These are phyloP conservation scores for Calyptommatus sinebrachiatus DNA, from an alignment of 2,113 vertebrate genomes.

Conservation along the genomic window DNA sequence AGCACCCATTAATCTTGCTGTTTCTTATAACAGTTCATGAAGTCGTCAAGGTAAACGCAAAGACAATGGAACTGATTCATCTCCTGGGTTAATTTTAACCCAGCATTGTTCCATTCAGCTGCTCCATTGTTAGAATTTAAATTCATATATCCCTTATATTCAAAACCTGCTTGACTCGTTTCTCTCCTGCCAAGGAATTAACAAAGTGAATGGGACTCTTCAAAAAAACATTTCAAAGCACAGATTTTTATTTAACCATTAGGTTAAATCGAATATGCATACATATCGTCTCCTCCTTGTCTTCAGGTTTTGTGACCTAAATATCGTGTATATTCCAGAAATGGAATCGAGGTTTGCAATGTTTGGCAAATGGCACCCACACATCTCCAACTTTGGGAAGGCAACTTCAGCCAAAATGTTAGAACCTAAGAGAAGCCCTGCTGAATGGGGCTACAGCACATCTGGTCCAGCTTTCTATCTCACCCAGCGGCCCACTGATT, in stretches of 20 bases:
- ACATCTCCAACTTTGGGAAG: background rate
- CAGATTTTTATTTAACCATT: background rate
- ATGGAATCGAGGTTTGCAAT: background rate
- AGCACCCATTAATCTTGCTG: slow-evolving; percentile 15
- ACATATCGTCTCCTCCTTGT: background rate
- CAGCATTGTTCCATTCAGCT: background rate
- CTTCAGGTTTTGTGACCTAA: background rate
- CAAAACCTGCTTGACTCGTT: background rate
- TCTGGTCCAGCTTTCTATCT: too few relatives aligned
- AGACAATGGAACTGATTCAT: slow-evolving; percentile 41
- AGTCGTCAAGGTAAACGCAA: slow-evolving; percentile 16
- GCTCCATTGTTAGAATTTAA: slow-evolving; percentile 4
- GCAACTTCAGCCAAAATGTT: background rate
- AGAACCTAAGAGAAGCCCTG: too few relatives aligned
- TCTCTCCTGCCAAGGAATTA: background rate
- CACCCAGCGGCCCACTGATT: too few relatives aligned
- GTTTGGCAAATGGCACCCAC: background rate
- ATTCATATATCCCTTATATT: background rate
- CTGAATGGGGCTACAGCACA: too few relatives aligned
- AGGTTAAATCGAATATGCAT: background rate
- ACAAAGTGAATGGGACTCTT: background rate
- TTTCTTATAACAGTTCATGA: slow-evolving; percentile 20
- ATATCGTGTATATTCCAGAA: background rate
- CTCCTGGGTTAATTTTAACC: slow-evolving; percentile 29
- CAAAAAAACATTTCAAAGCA: background rate